Conservation (phyloP, 1,140 invertebrate genomes). For the Sycophaga agraensis region DNA sequence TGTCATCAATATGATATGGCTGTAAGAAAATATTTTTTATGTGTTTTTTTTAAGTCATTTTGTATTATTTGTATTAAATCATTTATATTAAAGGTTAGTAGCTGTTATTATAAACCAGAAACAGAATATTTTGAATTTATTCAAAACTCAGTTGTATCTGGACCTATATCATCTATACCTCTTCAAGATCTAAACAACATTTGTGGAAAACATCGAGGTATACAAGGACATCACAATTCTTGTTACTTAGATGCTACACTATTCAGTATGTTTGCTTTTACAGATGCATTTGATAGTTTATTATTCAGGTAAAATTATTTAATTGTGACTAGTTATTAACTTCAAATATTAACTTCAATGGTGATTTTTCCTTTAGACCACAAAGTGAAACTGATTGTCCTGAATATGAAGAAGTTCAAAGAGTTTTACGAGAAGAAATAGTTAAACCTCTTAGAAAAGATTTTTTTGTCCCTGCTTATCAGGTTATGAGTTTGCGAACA, state of each 20-base stretch:
- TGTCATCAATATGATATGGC: conserved; percentile 77
- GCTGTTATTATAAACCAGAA: conserved; percentile 31
- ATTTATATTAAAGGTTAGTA: conserved; percentile 33
- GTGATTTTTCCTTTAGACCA: conserved; percentile 65
- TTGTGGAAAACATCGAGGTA: conserved; percentile 81
- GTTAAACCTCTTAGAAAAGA: conserved; percentile 91
- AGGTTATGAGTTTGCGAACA: conserved; percentile 92
- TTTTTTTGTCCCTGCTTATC: conserved; percentile 87
- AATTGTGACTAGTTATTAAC: not conserved
- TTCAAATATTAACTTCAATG: too few species aligned
- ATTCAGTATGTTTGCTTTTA: conserved; percentile 96
- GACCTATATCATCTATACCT: conserved; percentile 76
- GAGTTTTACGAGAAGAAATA: conserved; percentile 90
- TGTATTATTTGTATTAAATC: conserved; percentile 9
- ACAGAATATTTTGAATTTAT: conserved; percentile 59
- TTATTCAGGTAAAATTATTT: conserved; percentile 69
- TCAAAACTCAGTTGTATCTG: conserved; percentile 76
- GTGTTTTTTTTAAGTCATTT: conserved; percentile 28
- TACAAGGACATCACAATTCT: conserved; percentile 97
- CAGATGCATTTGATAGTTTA: conserved; percentile 88
- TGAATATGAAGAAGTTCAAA: conserved; percentile 85
- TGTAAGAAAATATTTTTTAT: conserved; percentile 55
- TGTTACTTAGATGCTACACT: conserved; percentile 96
- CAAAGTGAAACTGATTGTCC: conserved; percentile 70
- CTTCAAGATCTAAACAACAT: conserved; percentile 66